A percentile compares a stretch with the other conserved stretches of the same genome.
phyloP scores from a whole-genome alignment of 2,797 vertebrate genomes.

The Molossus alvarezi region DNA sequence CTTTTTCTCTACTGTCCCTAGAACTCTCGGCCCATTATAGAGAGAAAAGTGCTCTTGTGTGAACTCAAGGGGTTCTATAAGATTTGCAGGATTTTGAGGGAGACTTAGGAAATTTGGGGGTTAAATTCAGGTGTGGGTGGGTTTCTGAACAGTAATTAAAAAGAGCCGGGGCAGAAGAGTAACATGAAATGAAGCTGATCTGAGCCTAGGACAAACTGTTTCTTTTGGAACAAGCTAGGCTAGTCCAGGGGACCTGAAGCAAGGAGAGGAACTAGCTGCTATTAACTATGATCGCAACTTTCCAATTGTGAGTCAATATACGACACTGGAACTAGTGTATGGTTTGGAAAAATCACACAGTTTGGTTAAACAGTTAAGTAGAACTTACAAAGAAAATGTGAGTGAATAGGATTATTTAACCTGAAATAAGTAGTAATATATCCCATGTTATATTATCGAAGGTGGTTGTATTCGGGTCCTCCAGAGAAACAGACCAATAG shows the following conservation, averaged over 20 bases:
- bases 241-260: background rate
- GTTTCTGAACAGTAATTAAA: background rate
- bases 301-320: slow-evolving; percentile 9
- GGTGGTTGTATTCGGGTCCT: background rate
- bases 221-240: background rate
- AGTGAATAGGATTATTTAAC: slow-evolving; percentile 17
- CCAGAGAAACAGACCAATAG: slow-evolving; percentile 4
- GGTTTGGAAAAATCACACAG: background rate
- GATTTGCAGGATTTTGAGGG: background rate
- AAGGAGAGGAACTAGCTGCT: background rate
- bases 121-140: background rate
- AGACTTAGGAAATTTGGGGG: background rate
- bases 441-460: slow-evolving; percentile 1
- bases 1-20: background rate
- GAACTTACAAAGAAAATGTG: background rate
- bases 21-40: slow-evolving; percentile 1
- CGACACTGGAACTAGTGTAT: background rate
- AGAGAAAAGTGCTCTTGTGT: background rate
- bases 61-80: background rate
- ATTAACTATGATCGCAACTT: background rate
- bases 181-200: background rate
- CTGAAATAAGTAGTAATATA: background rate
- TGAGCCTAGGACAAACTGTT: background rate
- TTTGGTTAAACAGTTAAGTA: background rate
- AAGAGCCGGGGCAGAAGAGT: background rate